Base-by-base conservation (phyloP, 2,888 invertebrate species). In the Lasius platythorax region DNA sequence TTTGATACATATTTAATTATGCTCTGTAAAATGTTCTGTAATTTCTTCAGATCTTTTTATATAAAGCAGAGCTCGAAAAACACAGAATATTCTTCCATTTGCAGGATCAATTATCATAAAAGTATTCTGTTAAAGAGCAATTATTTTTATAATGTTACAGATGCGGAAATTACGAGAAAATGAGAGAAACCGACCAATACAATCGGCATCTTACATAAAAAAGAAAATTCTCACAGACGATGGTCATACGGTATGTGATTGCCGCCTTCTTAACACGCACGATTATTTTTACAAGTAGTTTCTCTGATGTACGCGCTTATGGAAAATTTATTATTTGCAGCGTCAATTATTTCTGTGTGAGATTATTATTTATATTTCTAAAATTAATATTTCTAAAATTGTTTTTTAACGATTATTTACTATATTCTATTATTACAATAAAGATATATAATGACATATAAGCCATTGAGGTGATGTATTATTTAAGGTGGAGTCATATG, bases 91-190 rank as follows among this genome's bases (percentile, higher is more conserved):
- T 9, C 12, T 6, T 75, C 4, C 46, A 46, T 9, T 11, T 23
- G 15, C 6, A 37, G 28, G 0, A 66, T 18, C 4, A 15, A 30
- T 18, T 37, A 18, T 28, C 37, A 15, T 23, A 46, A 1, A 37
- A 53, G 12, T 5, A 4, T 30, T 23, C 8, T 15, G 37, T 76
- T 43, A 18, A 40, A 15, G 46, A n/a, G 46, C 37, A 46, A 61
- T 68, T 50, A 50, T 64, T 83, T 68, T 23, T 23, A 50, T 72
- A n/a, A n/a, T 85, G 87, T 95, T 95, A 53, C 94, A 96, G 96
- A 95, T 96, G 95, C 95, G 95, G 93, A 95, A 96, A 95, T 95
- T 96, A 95, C 95, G 96, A 94, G 96, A 96, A 94, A 95, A 95
- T 95, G 96, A 96, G 94, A 93, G 94, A 90, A 93, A 92, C 89